Percentiles rank a stretch among this genome's conserved stretches.
These are phyloP conservation scores for Myopa tessellatipennis DNA, from an alignment of 2,888 invertebrate species.

Conservation along the genomic window DNA sequence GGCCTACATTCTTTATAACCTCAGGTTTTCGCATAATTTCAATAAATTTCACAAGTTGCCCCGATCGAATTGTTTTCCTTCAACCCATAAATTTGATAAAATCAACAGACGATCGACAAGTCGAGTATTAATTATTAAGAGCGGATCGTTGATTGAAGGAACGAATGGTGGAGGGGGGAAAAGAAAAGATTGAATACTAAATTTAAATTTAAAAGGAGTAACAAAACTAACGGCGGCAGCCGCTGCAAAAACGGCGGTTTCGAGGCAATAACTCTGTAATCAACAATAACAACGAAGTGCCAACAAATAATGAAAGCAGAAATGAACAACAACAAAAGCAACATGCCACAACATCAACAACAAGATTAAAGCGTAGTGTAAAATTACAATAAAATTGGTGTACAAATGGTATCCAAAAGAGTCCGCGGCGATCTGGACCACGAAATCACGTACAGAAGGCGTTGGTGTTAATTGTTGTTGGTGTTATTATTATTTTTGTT, in stretches of 20 bases:
- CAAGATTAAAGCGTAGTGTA: constrained; percentile 10
- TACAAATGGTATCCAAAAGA: constrained; percentile 23
- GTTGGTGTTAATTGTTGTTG: background rate
- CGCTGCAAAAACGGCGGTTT: background rate
- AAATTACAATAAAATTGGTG: constrained; percentile 40
- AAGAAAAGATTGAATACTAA: background rate
- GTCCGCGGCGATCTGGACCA: background rate
- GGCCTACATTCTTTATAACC: no score
- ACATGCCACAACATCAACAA: constrained; percentile 25
- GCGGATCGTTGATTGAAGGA: background rate
- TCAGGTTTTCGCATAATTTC: background rate
- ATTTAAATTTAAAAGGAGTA: background rate
- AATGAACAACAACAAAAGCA: constrained; percentile 18
- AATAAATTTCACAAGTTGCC: background rate
- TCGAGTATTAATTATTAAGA: background rate
- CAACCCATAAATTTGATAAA: background rate
- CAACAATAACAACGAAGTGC: background rate
- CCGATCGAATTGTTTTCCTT: background rate
- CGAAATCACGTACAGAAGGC: background rate
- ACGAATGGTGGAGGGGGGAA: background rate
- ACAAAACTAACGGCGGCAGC: background rate
- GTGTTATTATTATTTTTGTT: background rate
- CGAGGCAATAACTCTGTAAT: background rate
- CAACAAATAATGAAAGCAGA: background rate
- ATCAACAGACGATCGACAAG: background rate